phyloP scores from a whole-genome alignment of 2,113 vertebrate species.

The Ia io region DNA sequence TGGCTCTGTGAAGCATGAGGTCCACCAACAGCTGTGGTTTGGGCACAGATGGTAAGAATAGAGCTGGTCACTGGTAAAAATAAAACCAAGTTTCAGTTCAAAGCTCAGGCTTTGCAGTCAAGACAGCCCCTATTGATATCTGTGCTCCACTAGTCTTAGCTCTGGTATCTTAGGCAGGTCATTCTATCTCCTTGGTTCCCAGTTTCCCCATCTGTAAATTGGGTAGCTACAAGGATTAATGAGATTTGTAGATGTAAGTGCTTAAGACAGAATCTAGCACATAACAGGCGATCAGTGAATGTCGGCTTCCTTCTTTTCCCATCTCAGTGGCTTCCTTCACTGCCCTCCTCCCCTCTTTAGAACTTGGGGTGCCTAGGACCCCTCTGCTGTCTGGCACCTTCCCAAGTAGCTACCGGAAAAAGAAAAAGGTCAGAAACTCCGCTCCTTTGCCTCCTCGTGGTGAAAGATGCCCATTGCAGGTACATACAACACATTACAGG shows the following conservation, averaged over 20 bases:
- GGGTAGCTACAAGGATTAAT: background rate
- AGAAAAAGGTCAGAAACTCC: background rate
- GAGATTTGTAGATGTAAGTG: rapidly evolving
- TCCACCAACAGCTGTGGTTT: background rate
- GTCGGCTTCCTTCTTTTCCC: background rate
- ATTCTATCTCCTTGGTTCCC: background rate
- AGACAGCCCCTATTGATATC: background rate
- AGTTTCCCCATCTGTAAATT: background rate
- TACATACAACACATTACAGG: too few relatives aligned
- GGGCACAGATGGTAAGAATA: background rate
- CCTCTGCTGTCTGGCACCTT: background rate
- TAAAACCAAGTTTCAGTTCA: background rate
- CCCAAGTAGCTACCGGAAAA: background rate
- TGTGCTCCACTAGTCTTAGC: background rate
- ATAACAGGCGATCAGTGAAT: background rate
- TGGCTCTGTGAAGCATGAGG: background rate
- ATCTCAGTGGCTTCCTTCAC: background rate
- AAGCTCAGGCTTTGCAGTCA: background rate
- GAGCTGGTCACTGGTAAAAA: background rate
- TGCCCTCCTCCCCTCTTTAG: background rate
- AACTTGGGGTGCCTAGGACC: background rate
- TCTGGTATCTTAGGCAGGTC: background rate
- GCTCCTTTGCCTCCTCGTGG: background rate
- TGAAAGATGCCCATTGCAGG: background rate
- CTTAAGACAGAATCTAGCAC: background rate